phyloP scores from a whole-genome alignment of 2,113 vertebrate genomes.

The Ammodytes marinus region DNA sequence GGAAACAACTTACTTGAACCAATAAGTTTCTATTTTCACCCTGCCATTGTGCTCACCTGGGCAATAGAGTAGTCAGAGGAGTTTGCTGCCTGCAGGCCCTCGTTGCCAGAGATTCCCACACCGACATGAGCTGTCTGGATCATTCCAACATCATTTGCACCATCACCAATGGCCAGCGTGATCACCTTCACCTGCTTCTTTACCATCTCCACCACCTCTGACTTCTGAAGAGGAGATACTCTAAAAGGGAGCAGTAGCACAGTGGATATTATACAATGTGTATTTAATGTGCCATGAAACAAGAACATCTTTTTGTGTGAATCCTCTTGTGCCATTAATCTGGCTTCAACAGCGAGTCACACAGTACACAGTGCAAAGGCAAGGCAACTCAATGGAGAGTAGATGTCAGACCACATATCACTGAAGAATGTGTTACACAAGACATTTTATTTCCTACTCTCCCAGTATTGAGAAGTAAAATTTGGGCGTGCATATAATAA shows the following conservation, averaged over 20 bases:
- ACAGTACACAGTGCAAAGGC: not conserved
- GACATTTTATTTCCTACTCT: constrained; percentile 15
- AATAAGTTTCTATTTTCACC: not conserved
- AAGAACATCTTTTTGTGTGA: not conserved
- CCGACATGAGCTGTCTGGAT: constrained; percentile 98
- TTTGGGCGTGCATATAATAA: constrained; percentile 41
- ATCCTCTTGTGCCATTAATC: not conserved
- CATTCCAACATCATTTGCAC: constrained; percentile 99
- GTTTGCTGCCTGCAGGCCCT: constrained; percentile 97
- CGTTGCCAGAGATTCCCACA: constrained; percentile 97
- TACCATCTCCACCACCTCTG: constrained; percentile 99
- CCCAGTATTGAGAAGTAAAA: constrained; percentile 1
- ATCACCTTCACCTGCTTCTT: constrained; percentile 98
- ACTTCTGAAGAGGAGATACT: constrained; percentile 98
- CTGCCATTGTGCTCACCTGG: constrained; percentile 84
- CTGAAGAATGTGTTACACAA: not conserved
- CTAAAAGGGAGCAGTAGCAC: constrained; percentile 76
- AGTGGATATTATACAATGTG: not conserved
- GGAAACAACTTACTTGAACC: not conserved
- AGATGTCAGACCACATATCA: not conserved
- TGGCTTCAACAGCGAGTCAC: not conserved
- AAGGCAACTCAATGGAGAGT: not conserved
- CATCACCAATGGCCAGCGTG: constrained; percentile 96
- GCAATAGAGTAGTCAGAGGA: constrained; percentile 99
- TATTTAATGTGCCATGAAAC: not conserved